Conservation (phyloP, 1,140 invertebrate species). For the Drosophila repletoides region DNA sequence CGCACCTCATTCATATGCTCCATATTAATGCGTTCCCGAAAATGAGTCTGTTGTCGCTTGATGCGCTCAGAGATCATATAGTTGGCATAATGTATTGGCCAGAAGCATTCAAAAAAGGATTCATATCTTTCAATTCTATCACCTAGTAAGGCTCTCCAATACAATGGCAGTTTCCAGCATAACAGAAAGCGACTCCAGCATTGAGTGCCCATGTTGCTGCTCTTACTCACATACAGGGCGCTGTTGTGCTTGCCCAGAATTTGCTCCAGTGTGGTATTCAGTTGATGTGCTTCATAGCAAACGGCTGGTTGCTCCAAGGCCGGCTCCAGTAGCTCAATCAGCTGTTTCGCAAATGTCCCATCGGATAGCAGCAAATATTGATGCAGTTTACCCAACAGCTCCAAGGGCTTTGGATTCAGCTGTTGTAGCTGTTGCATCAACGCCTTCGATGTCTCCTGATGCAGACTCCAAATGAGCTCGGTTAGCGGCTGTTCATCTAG, state of each 20-base stretch:
- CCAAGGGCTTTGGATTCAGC: background rate
- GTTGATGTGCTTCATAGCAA: background rate
- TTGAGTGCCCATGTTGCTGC: background rate
- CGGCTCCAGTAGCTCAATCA: slow-evolving; percentile 37
- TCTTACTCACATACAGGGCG: slow-evolving; percentile 23
- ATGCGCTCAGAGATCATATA: slow-evolving; percentile 47
- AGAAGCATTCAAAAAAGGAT: slow-evolving; percentile 14
- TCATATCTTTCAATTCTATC: slow-evolving; percentile 15
- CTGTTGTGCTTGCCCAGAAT: background rate
- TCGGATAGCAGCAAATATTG: slow-evolving; percentile 47
- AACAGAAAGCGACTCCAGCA: slow-evolving; percentile 49
- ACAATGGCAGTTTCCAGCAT: slow-evolving; percentile 2
- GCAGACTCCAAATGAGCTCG: background rate
- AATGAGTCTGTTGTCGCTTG: slow-evolving; percentile 1
- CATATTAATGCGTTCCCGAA: background rate
- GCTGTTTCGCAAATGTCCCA: slow-evolving; percentile 13
- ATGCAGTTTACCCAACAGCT: slow-evolving; percentile 29
- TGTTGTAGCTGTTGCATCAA: background rate
- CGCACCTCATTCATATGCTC: background rate
- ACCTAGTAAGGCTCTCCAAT: slow-evolving; percentile 32
- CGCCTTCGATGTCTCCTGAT: slow-evolving; percentile 12
- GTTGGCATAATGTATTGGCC: slow-evolving; percentile 45
- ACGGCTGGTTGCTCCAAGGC: slow-evolving; percentile 15
- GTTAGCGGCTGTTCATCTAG: background rate
- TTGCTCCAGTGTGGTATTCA: slow-evolving; percentile 24